phyloP scores from a whole-genome alignment of 2,888 invertebrate species.

The Seladonia tumulorum region DNA sequence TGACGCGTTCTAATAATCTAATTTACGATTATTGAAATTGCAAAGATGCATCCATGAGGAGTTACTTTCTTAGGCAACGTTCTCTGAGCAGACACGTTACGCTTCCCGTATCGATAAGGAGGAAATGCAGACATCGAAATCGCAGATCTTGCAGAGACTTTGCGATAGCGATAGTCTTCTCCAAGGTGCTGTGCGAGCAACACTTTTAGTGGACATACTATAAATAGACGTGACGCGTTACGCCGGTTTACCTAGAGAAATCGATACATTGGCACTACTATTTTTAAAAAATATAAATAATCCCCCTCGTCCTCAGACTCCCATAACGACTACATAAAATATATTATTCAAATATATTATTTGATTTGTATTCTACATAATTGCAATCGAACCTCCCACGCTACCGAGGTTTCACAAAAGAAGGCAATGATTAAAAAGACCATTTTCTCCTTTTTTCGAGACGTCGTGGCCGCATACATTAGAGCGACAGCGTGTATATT shows the following conservation, averaged over 20 bases:
- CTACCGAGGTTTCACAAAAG: neutral
- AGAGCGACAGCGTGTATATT: neutral
- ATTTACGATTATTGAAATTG: too few relatives aligned
- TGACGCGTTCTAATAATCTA: too few relatives aligned
- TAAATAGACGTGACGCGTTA: conserved; percentile 45
- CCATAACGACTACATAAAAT: too few relatives aligned
- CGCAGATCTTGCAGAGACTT: neutral
- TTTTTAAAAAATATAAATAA: conserved; percentile 26
- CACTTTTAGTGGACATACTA: neutral
- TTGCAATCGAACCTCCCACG: neutral
- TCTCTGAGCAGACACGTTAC: neutral
- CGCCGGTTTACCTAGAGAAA: conserved; percentile 22
- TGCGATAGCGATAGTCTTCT: conserved; percentile 9
- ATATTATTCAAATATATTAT: neutral
- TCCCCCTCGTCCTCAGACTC: neutral
- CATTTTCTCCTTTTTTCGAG: neutral
- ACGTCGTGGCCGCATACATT: neutral
- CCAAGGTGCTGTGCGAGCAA: neutral
- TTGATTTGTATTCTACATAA: neutral
- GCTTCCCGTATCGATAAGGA: conserved; percentile 36
- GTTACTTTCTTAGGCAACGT: neutral
- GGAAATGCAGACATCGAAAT: conserved; percentile 5
- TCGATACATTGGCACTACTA: conserved; percentile 36
- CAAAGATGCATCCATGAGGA: too few relatives aligned
- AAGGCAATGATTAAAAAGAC: neutral